A percentile compares a stretch with the other conserved stretches of the same genome.
Conservation (phyloP, 2,113 vertebrate genomes). For the Cyphomyrus discorhynchus region DNA sequence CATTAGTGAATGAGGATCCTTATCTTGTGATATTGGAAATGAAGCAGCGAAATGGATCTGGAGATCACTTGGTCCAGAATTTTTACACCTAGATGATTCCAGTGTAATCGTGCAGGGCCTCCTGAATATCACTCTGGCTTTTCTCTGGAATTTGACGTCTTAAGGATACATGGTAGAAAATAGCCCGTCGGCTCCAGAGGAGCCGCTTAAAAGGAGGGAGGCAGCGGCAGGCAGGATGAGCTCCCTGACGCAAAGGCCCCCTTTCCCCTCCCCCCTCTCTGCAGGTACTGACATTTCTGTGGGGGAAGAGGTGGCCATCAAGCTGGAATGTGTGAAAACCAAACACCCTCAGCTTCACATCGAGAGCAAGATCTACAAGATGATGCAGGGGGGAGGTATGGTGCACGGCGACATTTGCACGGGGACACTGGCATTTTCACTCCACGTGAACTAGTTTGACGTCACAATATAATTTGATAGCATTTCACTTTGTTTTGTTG, state of each 20-base stretch:
- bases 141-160: not conserved
- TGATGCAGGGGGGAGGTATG: slow-evolving; percentile 95
- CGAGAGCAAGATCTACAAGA: slow-evolving; percentile 98
- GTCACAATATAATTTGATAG: not conserved
- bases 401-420: not conserved
- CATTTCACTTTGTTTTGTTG: not conserved
- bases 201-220: not conserved
- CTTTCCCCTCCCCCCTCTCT: slow-evolving; percentile 15
- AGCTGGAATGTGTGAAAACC: slow-evolving; percentile 95
- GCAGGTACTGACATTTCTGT: slow-evolving; percentile 91
- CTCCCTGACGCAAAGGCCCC: not conserved
- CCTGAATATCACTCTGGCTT: not conserved
- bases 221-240: not conserved
- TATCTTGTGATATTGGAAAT: not conserved
- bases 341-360: slow-evolving; percentile 97
- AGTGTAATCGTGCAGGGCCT: not conserved
- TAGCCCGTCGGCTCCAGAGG: not conserved
- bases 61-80: not conserved
- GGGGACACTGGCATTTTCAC: not conserved
- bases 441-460: not conserved
- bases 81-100: not conserved
- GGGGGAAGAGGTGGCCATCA: slow-evolving; percentile 91
- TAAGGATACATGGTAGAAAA: not conserved
- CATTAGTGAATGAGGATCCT: not conserved
- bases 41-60: not conserved